These are phyloP conservation scores for Hemicentrotus pulcherrimus DNA, from an alignment of 35 echinoderm and acorn worm species.

Conservation along the genomic window DNA sequence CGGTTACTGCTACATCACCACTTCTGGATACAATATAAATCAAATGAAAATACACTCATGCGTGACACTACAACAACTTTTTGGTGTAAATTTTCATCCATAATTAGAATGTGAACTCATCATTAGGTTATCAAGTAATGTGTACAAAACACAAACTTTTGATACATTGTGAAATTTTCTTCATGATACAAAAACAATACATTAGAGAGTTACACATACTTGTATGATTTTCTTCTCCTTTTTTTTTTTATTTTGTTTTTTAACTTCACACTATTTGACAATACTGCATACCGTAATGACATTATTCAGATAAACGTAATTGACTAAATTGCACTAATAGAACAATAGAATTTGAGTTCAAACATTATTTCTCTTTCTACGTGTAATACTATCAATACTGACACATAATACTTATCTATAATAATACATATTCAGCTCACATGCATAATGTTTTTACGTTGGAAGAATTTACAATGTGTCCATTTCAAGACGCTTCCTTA, in stretches of 20 bases:
- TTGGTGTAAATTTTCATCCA: background rate
- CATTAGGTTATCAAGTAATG: background rate
- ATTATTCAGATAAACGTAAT: background rate
- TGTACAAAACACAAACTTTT: background rate
- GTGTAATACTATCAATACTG: background rate
- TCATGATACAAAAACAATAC: background rate
- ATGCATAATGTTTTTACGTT: background rate
- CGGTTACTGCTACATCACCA: background rate
- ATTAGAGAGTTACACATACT: background rate
- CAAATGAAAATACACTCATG: background rate
- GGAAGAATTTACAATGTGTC: background rate
- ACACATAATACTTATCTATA: background rate
- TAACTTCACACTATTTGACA: background rate
- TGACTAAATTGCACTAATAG: background rate
- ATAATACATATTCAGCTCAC: conserved; percentile 7
- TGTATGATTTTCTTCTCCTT: background rate
- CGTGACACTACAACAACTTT: background rate
- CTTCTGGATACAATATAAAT: background rate
- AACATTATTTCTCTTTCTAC: background rate
- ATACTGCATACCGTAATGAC: background rate
- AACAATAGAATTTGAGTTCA: background rate
- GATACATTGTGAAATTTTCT: background rate
- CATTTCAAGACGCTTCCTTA: background rate
- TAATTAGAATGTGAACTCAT: background rate
- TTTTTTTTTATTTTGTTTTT: too few species aligned